A percentile compares a stretch with the other conserved stretches of the same genome.
Evolutionary conservation across 35 echinoderm and acorn worm species (phyloP).

Genomic region (Nesometra sesokonis): DNA sequence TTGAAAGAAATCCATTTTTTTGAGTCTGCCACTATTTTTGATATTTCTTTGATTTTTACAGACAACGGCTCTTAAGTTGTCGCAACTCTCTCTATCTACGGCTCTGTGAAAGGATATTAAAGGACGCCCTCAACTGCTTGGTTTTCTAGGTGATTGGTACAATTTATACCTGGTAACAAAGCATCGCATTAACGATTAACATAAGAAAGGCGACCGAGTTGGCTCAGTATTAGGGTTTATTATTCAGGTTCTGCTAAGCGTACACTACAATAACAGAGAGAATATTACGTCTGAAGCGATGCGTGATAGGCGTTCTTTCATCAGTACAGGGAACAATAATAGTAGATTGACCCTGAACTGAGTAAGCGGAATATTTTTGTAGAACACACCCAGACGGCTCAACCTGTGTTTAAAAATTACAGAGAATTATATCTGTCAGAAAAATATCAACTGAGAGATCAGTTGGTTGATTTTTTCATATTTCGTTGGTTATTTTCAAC

Average conservation of each 20-base stretch:
- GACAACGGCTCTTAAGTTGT: no score
- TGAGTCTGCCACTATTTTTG: no score
- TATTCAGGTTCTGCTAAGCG: neutral
- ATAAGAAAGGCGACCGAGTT: neutral
- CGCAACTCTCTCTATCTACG: no score
- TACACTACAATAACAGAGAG: neutral
- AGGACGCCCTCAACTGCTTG: neutral
- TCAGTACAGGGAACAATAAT: neutral
- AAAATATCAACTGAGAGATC: neutral
- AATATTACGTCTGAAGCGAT: neutral
- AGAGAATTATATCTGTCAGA: neutral
- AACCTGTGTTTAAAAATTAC: neutral
- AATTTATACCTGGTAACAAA: neutral
- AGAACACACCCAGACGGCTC: neutral
- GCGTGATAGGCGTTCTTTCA: neutral
- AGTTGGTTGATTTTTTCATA: neutral
- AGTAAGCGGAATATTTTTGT: neutral
- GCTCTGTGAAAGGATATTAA: neutral
- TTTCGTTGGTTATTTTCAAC: neutral
- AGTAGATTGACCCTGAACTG: neutral
- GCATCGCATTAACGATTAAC: neutral
- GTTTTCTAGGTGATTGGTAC: neutral
- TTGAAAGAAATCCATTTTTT: no score
- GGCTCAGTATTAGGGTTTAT: neutral
- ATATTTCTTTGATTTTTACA: no score